Base-by-base conservation (phyloP, 1,140 invertebrate genomes). In the Anastatus disparis region DNA sequence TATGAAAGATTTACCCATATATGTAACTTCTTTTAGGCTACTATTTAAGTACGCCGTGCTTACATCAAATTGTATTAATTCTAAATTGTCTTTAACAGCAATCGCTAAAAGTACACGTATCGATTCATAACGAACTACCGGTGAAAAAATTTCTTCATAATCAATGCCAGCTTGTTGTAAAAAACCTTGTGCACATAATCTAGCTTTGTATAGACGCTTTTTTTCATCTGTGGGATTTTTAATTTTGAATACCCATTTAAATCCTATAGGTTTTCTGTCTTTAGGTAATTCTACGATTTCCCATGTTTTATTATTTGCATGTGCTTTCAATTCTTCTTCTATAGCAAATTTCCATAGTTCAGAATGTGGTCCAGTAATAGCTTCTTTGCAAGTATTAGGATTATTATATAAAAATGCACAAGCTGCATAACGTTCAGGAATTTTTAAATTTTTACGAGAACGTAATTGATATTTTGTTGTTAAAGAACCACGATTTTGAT, bases 101-200 rank as follows among this genome's bases (percentile, higher is more conserved):
- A 59, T 38, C 9, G 55, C 38, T 64, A 75, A 13, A 75, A 78
- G 71, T 86, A 71, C 24, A 20, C 61, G 2, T 29, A 65, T 26
- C 1, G 52, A 38, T 38, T 29, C 27, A 29, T 26, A 40, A n/a
- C 74, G 62, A 9, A 79, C 75, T 3, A 81, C 79, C 15, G 78
- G 78, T n/a, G 77, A 66, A 56, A 74, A 80, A 7, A 64, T 59
- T 67, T 82, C 76, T 2, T 76, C 24, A 67, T 77, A 81, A 52
- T 82, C 79, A 3, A 70, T 72, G 1, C 77, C 76, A 15, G 27
- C 42, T 71, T 62, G 38, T 67, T 77, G 67, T 1, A 46, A 31
- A 46, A 70, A 74, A 7, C 72, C 70, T 61, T 72, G 31, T 15
- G 63, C 72, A 2, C 65, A 52, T 29, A 74, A 53, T 50, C 61